phyloP scores from a whole-genome alignment of 2,797 vertebrate species.

The Acrocephalus scirpaceus region DNA sequence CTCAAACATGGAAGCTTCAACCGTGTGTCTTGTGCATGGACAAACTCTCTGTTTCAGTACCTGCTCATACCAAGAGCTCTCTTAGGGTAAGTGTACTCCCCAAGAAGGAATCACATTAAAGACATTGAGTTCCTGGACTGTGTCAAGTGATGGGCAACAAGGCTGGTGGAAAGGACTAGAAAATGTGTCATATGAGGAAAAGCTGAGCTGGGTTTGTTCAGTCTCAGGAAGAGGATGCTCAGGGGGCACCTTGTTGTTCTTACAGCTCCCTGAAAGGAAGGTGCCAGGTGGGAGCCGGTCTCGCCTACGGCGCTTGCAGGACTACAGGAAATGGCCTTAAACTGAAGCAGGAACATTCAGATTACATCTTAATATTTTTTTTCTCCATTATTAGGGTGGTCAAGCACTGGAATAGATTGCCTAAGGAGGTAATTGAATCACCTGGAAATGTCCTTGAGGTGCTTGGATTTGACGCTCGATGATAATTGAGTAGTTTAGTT shows the following conservation, averaged over 20 bases:
- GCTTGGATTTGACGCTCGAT: background rate
- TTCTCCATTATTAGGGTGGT: background rate
- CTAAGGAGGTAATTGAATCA: background rate
- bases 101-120: background rate
- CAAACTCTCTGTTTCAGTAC: background rate
- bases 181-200: background rate
- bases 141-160: background rate
- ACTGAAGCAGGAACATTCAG: background rate
- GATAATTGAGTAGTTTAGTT: background rate
- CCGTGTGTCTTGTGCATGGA: background rate
- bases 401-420: background rate
- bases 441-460: background rate
- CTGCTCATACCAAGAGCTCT: background rate
- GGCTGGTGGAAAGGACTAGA: too few relatives aligned
- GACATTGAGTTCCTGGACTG: too few relatives aligned
- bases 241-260: accelerated
- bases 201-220: background rate
- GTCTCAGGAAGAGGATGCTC: background rate
- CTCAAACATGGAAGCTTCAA: background rate
- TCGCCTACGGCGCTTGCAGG: accelerated
- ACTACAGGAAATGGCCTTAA: background rate
- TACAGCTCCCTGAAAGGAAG: background rate
- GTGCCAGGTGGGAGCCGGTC: background rate
- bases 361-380: accelerated
- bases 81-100: accelerated